A percentile compares a stretch with the other conserved stretches of the same genome.
Evolutionary conservation across 2,113 vertebrate species (phyloP).

Genomic region (Scatophagus argus): DNA sequence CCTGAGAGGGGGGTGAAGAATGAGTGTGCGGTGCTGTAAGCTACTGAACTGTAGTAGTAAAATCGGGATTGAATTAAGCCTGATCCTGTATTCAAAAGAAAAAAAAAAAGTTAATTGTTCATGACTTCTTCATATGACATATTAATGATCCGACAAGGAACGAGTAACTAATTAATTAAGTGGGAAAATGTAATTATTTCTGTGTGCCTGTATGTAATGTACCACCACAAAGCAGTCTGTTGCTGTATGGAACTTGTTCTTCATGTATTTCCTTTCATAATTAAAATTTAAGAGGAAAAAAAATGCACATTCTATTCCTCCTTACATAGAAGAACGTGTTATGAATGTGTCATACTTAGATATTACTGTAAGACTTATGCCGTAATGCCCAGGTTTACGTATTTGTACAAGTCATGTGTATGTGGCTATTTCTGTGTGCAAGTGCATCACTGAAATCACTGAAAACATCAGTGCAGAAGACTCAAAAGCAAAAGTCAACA

Average conservation of each 20-base stretch:
- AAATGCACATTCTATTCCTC: neutral
- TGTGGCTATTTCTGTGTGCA: neutral
- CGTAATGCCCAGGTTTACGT: too few species aligned
- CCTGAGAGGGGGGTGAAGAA: neutral
- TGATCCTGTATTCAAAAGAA: too few species aligned
- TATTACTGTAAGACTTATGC: neutral
- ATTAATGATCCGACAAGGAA: neutral
- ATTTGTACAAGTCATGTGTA: neutral
- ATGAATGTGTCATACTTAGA: neutral
- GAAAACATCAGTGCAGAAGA: neutral
- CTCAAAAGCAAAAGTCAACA: conserved; percentile 12
- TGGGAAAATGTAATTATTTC: neutral
- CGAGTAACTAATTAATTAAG: too few species aligned
- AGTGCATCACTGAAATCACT: neutral
- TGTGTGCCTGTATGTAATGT: neutral
- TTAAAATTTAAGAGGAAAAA: neutral
- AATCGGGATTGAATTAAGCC: neutral
- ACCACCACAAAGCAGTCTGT: neutral
- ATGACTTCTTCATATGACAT: neutral
- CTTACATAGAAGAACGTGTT: neutral
- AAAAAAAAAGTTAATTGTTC: neutral
- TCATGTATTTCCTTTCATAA: neutral
- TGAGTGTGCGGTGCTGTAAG: neutral
- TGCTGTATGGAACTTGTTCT: neutral
- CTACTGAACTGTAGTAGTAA: neutral